phyloP scores from a whole-genome alignment of 2,113 vertebrate genomes.

The Microtus ochrogaster region DNA sequence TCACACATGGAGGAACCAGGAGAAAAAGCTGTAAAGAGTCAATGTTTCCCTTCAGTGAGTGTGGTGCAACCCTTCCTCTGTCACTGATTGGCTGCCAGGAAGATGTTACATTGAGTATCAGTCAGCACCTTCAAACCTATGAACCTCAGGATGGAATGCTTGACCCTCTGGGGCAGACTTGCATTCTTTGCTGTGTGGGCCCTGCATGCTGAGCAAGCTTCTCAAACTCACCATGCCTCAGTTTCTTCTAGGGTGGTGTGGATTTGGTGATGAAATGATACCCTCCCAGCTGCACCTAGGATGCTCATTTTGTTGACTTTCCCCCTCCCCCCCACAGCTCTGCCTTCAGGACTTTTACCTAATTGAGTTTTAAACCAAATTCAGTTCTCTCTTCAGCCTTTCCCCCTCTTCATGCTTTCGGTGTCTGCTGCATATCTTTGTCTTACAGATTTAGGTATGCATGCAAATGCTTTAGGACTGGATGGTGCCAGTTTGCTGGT shows the following conservation, averaged over 20 bases:
- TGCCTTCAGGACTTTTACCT: neutral
- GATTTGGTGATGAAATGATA: neutral
- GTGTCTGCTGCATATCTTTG: neutral
- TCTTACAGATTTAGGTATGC: neutral
- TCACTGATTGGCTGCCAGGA: neutral
- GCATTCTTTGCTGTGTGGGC: rapidly evolving
- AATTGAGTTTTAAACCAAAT: neutral
- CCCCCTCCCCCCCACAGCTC: rapidly evolving
- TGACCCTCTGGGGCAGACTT: neutral
- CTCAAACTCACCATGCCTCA: neutral
- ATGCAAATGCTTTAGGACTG: neutral
- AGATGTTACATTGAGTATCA: neutral
- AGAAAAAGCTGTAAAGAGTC: neutral
- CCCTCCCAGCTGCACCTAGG: neutral
- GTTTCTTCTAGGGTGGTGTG: neutral
- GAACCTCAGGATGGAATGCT: rapidly evolving
- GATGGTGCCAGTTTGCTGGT: too few species aligned
- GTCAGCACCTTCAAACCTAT: neutral
- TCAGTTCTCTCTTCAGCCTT: neutral
- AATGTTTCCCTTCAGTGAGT: neutral
- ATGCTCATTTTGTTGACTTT: neutral
- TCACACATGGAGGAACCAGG: rapidly evolving
- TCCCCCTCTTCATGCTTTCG: rapidly evolving
- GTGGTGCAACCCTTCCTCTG: rapidly evolving
- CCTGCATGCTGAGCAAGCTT: neutral